A percentile compares a stretch with the other conserved stretches of the same genome.
These are phyloP conservation scores for Luffia ferchaultella DNA, from an alignment of 2,888 invertebrate species.

Conservation along the genomic window DNA sequence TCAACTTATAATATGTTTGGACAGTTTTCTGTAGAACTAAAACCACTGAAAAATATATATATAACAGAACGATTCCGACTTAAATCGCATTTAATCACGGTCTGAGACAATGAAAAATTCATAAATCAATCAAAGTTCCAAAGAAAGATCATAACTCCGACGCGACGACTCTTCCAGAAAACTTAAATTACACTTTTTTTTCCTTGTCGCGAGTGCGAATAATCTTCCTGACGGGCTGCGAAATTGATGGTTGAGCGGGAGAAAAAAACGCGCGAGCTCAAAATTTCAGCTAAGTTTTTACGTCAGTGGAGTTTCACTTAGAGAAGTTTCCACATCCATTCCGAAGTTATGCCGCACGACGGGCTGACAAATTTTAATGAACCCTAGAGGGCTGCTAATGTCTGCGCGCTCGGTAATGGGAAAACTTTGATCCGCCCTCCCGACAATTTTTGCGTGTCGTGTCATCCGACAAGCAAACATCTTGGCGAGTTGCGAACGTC, in stretches of 20 bases:
- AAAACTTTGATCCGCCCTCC: conserved; percentile 37
- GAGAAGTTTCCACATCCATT: conserved; percentile 62
- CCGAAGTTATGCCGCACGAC: conserved; percentile 56
- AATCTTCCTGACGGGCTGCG: conserved; percentile 63
- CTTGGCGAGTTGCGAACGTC: conserved; percentile 8
- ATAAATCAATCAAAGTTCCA: conserved; percentile 63
- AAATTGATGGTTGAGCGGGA: conserved; percentile 52
- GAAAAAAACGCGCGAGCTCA: conserved; percentile 40
- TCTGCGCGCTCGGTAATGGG: conserved; percentile 56
- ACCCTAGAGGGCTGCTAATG: conserved; percentile 61
- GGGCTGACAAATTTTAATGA: conserved; percentile 67
- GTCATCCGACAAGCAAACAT: conserved; percentile 14
- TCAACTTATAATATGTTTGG: too few species aligned
- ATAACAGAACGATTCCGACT: too few species aligned
- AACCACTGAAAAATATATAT: too few species aligned
- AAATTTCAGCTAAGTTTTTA: conserved; percentile 56
- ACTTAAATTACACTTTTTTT: conserved; percentile 66
- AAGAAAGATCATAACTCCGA: conserved; percentile 61
- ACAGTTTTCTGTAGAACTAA: too few species aligned
- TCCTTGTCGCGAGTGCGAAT: conserved; percentile 63
- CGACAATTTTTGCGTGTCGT: conserved; percentile 10
- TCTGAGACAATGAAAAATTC: conserved; percentile 35
- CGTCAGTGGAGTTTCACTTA: conserved; percentile 64
- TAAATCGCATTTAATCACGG: too few species aligned
- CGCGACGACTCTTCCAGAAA: conserved; percentile 53